Evolutionary conservation across 2,888 invertebrate species (phyloP).

Genomic region (Standfussiana lucernea): DNA sequence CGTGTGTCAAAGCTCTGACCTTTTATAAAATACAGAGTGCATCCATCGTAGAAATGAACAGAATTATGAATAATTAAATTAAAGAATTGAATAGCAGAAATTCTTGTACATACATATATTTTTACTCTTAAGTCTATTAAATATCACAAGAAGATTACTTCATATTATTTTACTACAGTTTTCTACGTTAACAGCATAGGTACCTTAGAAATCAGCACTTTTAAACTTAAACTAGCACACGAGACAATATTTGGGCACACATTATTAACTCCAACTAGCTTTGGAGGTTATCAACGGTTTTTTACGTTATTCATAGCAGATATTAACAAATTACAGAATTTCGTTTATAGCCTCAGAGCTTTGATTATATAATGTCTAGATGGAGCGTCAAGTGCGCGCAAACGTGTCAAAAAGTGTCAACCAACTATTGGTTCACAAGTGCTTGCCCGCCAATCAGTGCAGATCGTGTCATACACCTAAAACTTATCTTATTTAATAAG

Average conservation of each 20-base stretch:
- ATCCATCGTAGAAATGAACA: not conserved
- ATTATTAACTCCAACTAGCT: not conserved
- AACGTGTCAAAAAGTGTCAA: too few species aligned
- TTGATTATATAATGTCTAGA: too few species aligned
- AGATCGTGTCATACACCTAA: too few species aligned
- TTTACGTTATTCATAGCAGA: not conserved
- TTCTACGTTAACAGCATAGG: not conserved
- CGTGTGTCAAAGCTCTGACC: not conserved
- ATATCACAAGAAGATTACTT: not conserved
- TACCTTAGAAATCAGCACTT: not conserved
- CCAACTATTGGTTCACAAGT: too few species aligned
- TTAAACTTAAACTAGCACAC: not conserved
- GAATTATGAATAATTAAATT: not conserved
- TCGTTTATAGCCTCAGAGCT: conserved; percentile 1
- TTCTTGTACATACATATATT: not conserved
- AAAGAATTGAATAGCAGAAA: not conserved
- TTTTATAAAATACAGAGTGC: not conserved
- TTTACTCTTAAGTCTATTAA: not conserved
- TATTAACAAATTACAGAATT: conserved; percentile 5
- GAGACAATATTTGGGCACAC: not conserved
- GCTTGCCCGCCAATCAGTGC: too few species aligned
- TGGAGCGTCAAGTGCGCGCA: too few species aligned
- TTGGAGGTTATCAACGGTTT: not conserved
- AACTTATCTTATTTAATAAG: too few species aligned
- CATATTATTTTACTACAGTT: not conserved